Conservation (phyloP, 2,113 vertebrate species). For the Cacatua alba region DNA sequence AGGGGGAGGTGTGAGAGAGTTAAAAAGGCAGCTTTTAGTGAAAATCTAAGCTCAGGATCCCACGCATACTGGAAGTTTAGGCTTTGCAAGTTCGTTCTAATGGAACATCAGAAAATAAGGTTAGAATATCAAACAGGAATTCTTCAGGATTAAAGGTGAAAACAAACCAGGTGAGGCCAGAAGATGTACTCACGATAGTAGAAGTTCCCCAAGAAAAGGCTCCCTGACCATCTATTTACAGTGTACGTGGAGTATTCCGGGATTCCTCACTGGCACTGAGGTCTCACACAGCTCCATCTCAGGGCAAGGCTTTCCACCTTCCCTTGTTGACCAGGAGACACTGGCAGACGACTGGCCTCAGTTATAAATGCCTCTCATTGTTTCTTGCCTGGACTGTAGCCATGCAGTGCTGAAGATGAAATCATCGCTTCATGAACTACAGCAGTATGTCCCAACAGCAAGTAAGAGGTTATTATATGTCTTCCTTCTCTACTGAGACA, state of each 20-base stretch:
- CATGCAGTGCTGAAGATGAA: neutral
- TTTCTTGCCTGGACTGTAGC: neutral
- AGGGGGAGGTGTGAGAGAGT: neutral
- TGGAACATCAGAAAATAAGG: constrained; percentile 31
- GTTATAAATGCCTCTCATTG: neutral
- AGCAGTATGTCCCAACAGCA: neutral
- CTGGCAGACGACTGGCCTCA: neutral
- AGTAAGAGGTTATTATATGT: neutral
- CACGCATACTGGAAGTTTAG: neutral
- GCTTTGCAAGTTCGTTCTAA: constrained; percentile 24
- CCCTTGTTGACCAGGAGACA: neutral
- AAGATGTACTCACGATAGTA: neutral
- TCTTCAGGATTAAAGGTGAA: constrained; percentile 61
- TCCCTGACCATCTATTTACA: neutral
- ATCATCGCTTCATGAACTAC: neutral
- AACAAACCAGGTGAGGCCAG: constrained; percentile 21
- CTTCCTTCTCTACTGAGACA: neutral
- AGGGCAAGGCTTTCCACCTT: neutral
- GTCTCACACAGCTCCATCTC: neutral
- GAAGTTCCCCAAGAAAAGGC: neutral
- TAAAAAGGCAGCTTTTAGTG: constrained; percentile 1
- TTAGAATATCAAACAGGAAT: constrained; percentile 30
- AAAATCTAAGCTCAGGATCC: neutral
- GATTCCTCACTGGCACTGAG: neutral
- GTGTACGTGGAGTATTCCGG: neutral